Base-by-base conservation (phyloP, 2,113 vertebrate species). In the Halcyon senegalensis region DNA sequence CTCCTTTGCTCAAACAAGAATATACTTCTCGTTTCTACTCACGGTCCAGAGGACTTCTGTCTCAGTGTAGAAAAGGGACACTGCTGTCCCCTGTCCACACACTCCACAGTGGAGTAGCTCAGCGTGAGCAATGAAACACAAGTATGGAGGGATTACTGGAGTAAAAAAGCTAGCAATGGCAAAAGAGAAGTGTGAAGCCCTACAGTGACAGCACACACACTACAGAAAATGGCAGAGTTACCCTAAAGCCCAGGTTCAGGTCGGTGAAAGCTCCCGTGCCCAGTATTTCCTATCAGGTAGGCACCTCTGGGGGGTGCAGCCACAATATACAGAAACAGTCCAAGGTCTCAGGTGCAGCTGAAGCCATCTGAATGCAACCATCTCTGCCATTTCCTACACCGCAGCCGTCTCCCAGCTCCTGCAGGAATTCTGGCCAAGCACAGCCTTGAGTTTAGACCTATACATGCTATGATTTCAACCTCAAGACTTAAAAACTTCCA, bases 391-490 rank as follows among this genome's bases (percentile, higher is more conserved):
- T 59, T 63, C 46, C 39, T 51, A 78, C 24, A 44, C 7, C 9
- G 2, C 1, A 6, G 31, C 12, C 6, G 2, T 23, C 43, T 64
- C 39, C 13, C 18, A 72, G 25, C 16, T 59, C n/a, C 56, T 79
- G 37, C 39, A 68, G 39, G 33, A 76, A 85, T 43, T 60, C 62
- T 35, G 37, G 39, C 37, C 21, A 50, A 84, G 46, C 9, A 43
- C 19, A 72, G 51, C 23, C 23, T 68, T 2, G 2, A 30, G 82
- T 5, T 76, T 48, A 75, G 50, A 69, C 17, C 10, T 9, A 30
- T 1, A 11, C 4, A 33, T 60, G 23, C 58, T 14, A 12, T 1
- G 5, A 48, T 0, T 68, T 17, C 33, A 27, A 10, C 28, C 25
- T 90, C 28, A 56, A 79, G 53, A 59, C 17, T 78, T 50, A 28